Evolutionary conservation across 2,797 vertebrate species (phyloP), one percentile per base, ranked within the genome.

Genomic region (Cyclura pinguis): DNA sequence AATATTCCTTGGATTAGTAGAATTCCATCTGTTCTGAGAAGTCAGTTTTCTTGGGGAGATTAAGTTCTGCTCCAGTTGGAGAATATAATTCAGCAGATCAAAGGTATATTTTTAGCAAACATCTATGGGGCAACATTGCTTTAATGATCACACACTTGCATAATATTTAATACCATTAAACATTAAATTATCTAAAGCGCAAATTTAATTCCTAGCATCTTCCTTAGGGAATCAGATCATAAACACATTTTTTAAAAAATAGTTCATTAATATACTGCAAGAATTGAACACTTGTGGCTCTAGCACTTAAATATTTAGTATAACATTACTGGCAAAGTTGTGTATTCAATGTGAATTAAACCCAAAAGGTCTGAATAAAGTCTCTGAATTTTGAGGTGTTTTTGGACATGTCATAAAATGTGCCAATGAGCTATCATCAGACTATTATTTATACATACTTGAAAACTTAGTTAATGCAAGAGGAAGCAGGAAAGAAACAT

Each of bases 41-140:
- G 89, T 50, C 73, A 86, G 52, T 93, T 96, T 87, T 95, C 57
- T 93, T 94, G 72, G 69, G 92, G 80, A 92, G 74, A 92, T 82
- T 92, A 92, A 94, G 91, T 87, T 91, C 89, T n/a, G 52, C 87
- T 91, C 80, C 59, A 92, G 85, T 47, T 69, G 52, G 9, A 74
- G 67, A 90, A 92, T 90, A 55, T 29, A 47, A 94, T 90, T 52
- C 47, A 89, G 88, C 81, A 92, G 88, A 78, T 76, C 50, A 84
- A 67, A 85, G 90, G 89, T 76, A 14, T 62, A 29, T 94, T 95
- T 84, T 85, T 84, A 85, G 22, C 92, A 87, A 42, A n/a, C 9
- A 67, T 4, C 0, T 69, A 32, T 74, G 77, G 38, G 72, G 81
- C 76, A 90, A 87, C 0, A 1, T 85, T 87, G 38, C 57, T 93